A percentile compares a stretch with the other conserved stretches of the same genome.
phyloP scores from a whole-genome alignment of 2,797 vertebrate genomes.

The Lacerta agilis region DNA sequence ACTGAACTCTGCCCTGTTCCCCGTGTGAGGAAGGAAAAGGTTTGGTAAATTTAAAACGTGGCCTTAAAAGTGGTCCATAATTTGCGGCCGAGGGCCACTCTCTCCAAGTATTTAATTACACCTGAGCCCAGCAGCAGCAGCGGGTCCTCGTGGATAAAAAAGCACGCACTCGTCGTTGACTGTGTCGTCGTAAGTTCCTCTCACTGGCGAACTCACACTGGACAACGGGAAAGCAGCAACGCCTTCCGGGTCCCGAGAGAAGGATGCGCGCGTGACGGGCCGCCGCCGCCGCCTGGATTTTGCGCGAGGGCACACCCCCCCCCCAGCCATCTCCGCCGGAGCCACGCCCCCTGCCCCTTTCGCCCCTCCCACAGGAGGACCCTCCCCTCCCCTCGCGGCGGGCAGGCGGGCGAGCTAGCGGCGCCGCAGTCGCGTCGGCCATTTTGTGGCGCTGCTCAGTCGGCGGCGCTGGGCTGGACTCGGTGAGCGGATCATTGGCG shows the following conservation, averaged over 20 bases:
- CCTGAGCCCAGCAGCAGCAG: background rate
- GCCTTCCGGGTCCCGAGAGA: background rate
- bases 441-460: slow-evolving; percentile 44
- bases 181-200: background rate
- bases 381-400: slow-evolving; percentile 17
- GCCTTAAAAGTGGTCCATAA: background rate
- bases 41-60: background rate
- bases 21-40: background rate
- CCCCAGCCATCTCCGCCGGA: background rate
- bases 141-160: background rate
- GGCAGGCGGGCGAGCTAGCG: slow-evolving; percentile 11
- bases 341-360: background rate
- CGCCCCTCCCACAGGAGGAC: background rate
- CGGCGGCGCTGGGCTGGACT: background rate
- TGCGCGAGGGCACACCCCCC: no score
- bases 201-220: no score
- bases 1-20: background rate
- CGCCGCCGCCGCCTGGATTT: no score
- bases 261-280: background rate
- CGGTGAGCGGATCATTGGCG: no score
- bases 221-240: background rate
- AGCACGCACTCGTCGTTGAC: background rate
- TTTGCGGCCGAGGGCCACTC: background rate
- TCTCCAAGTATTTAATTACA: background rate
- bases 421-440: slow-evolving; percentile 41